Percentiles rank a stretch among this genome's conserved stretches.
phyloP scores from a whole-genome alignment of 2,888 invertebrate genomes.

The Pegoplata infirma region DNA sequence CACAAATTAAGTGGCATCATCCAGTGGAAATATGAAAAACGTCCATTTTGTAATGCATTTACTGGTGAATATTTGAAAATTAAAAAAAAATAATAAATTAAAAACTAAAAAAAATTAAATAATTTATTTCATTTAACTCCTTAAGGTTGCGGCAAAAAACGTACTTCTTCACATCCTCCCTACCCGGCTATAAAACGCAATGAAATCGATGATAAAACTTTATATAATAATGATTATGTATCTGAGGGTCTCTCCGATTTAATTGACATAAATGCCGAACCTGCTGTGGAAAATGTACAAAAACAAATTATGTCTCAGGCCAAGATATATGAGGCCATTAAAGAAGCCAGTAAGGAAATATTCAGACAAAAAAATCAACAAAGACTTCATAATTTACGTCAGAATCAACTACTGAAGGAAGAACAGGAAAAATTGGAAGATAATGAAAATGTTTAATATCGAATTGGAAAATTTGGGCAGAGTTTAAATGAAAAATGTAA shows the following conservation, averaged over 20 bases:
- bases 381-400: slow-evolving; percentile 64
- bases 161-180: slow-evolving; percentile 78
- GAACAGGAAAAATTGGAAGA: slow-evolving; percentile 45
- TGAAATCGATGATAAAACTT: slow-evolving; percentile 78
- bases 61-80: slow-evolving; percentile 81
- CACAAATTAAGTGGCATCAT: slow-evolving; percentile 74
- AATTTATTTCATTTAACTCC: background rate
- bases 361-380: slow-evolving; percentile 80
- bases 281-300: slow-evolving; percentile 85
- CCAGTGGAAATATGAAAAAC: slow-evolving; percentile 82
- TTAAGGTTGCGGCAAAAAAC: slow-evolving; percentile 86
- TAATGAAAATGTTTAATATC: slow-evolving; percentile 44
- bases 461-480: background rate
- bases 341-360: slow-evolving; percentile 86
- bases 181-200: slow-evolving; percentile 71
- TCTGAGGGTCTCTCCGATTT: slow-evolving; percentile 84
- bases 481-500: background rate
- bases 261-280: slow-evolving; percentile 81
- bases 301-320: slow-evolving; percentile 89
- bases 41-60: slow-evolving; percentile 93
- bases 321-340: slow-evolving; percentile 85
- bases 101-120: background rate
- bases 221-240: slow-evolving; percentile 77
- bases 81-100: background rate
- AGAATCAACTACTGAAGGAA: slow-evolving; percentile 45